Evolutionary conservation across 2,113 vertebrate species (phyloP).

Genomic region (Calidris pygmaea): DNA sequence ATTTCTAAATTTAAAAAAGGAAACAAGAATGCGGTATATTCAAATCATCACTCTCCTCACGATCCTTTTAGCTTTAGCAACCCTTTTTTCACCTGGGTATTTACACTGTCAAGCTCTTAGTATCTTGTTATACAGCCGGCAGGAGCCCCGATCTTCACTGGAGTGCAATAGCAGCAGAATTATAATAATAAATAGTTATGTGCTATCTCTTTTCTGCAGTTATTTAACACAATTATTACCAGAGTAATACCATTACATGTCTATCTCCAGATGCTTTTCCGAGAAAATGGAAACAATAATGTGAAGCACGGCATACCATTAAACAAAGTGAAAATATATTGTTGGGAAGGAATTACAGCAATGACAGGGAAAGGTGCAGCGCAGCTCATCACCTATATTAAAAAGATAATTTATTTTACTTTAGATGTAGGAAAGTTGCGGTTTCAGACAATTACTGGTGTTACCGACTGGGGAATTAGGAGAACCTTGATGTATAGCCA

Average conservation of each 20-base stretch:
- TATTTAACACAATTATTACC: conserved; percentile 46
- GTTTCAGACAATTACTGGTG: neutral
- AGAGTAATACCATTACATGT: neutral
- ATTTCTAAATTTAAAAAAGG: neutral
- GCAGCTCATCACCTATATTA: neutral
- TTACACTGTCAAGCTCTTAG: neutral
- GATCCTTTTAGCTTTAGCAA: neutral
- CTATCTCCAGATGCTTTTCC: conserved; percentile 10
- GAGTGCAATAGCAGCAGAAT: neutral
- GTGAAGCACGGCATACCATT: neutral
- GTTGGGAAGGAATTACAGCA: neutral
- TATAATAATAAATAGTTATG: conserved; percentile 29
- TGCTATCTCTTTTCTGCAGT: conserved; percentile 3
- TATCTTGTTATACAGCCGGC: neutral
- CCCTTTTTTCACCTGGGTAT: neutral
- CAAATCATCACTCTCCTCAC: neutral
- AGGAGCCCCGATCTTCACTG: neutral
- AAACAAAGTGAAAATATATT: neutral
- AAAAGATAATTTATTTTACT: neutral
- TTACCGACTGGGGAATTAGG: neutral
- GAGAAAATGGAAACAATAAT: conserved; percentile 17
- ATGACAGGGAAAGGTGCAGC: neutral
- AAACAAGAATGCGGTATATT: neutral
- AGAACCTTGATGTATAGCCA: neutral
- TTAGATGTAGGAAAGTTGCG: neutral